Evolutionary conservation across 2,888 invertebrate genomes (phyloP), one percentile per base, ranked within the genome.

Genomic region (Pasiphila rectangulata): DNA sequence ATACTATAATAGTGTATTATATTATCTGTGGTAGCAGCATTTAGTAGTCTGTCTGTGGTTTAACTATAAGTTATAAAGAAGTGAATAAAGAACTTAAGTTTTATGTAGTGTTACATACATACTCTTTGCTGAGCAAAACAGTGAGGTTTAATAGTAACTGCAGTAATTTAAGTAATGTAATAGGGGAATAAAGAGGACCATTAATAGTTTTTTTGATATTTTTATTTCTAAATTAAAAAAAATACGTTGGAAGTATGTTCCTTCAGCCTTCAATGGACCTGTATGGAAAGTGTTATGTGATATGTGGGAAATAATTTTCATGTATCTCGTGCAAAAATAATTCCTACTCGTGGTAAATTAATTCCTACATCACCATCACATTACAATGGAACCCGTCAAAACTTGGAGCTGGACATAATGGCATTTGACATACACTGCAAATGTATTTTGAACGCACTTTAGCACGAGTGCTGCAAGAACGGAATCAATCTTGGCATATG

Each of bases 401-500:
- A 32, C 37, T 43, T 38, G 48, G 39, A 48, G 45, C 50, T 46
- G 45, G 36, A 1, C 41, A 42, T 46, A 46, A 39, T 41, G 39
- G 41, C 30, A 50, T 32, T 37, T 46, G 40, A 46, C 46, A 50
- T 40, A 25, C 34, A 36, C 36, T 46, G 46, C 51, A 46, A 51
- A 30, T 42, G 41, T 46, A 51, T 39, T 51, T 51, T 36, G 46
- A 34, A 30, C 46, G 36, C 37, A 41, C 38, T 41, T 46, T 46
- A 46, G 46, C 46, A 36, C 43, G 50, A 29, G 46, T 50, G 44
- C 41, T 42, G 40, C 46, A 46, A 35, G 42, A 45, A 35, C 46
- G 20, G 40, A 40, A 50, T 35, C 49, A 49, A 39, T 25, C 24
- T 23, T 40, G 51, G 51, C 51, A 51, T 43, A 39, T 46, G 51